Percentiles rank a stretch among this genome's conserved stretches.
Conservation (phyloP, 2,888 invertebrate species). For the Scaptodrosophila latifasciaeformis region DNA sequence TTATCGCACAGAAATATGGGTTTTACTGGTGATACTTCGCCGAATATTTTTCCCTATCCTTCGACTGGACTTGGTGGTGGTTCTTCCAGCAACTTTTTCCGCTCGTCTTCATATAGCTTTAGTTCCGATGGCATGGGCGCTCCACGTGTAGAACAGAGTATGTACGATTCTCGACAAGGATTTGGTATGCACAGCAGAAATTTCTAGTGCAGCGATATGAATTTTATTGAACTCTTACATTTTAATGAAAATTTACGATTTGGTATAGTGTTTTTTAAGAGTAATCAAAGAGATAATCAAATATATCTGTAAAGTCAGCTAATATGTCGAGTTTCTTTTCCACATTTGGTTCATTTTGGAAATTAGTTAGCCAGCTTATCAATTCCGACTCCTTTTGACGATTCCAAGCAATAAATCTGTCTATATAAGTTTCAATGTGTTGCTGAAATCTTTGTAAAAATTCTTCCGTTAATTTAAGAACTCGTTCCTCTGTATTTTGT, state of each 20-base stretch:
- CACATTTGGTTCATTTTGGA: constrained; percentile 29
- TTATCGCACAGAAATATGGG: background rate
- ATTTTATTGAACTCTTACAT: background rate
- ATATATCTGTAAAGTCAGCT: constrained; percentile 1
- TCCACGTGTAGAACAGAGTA: constrained; percentile 31
- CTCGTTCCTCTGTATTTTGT: constrained; percentile 11
- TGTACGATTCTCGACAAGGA: constrained; percentile 43
- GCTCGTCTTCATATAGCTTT: constrained; percentile 45
- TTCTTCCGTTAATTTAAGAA: background rate
- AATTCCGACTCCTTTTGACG: constrained; percentile 12
- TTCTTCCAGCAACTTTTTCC: constrained; percentile 37
- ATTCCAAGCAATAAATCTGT: background rate
- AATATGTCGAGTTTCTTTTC: constrained; percentile 28
- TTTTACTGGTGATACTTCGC: background rate
- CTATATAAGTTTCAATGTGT: constrained; percentile 25
- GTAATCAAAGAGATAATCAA: background rate
- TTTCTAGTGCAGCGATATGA: no score
- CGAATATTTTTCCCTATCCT: background rate
- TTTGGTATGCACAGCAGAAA: background rate
- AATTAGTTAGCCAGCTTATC: constrained; percentile 10
- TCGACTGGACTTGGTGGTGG: constrained; percentile 1
- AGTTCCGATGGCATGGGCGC: constrained; percentile 42
- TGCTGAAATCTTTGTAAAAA: constrained; percentile 22
- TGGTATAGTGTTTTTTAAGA: background rate
- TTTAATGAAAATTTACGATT: background rate